Base-by-base conservation (phyloP, 2,888 invertebrate genomes). In the Nezara viridula region DNA sequence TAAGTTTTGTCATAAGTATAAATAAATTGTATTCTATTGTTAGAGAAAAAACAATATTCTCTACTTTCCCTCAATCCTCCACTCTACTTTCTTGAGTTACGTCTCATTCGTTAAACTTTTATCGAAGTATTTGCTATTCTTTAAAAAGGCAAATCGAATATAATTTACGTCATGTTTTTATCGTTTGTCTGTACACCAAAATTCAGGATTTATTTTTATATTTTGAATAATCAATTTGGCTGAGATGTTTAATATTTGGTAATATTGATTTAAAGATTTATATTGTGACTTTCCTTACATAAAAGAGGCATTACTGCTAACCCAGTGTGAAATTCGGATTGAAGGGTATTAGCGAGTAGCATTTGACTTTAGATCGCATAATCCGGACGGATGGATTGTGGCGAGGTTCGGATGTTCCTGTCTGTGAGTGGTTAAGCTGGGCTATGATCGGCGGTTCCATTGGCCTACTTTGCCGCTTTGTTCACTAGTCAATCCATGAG, bases 301-400 rank as follows among this genome's bases (percentile, higher is more conserved):
- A 0, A 21, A 37, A 73, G 14, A 37, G 66, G 66, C 19, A 73
- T 37, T 73, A 37, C 21, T 7, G 37, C 0, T 12, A 2, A 21
- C 6, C 60, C 3, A 60, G 14, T 0, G 27, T 27, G 24, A 27
- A 5, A 27, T 60, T 55, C 19, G 19, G 66, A 19, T 73, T 5
- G 6, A 19, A 73, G 37, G 66, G 66, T 73, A 37, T 73, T 73
- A 73, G 32, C 1, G 37, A 37, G 19, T 37, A 37, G 19, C 66
- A 14, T 73, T 32, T 37, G 37, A 73, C 66, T 73, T 19, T 19
- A 9, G 37, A 19, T 12, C 32, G 37, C 66, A 32, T 73, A 73
- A 73, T 73, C 66, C 66, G 66, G 37, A 73, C 19, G 37, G 66
- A 32, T 73, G 37, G 66, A 73, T 73, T 73, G 66, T 37, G 32